Percentiles rank a stretch among this genome's conserved stretches.
Evolutionary conservation across 2,113 vertebrate genomes (phyloP).

Genomic region (Burhinus oedicnemus): DNA sequence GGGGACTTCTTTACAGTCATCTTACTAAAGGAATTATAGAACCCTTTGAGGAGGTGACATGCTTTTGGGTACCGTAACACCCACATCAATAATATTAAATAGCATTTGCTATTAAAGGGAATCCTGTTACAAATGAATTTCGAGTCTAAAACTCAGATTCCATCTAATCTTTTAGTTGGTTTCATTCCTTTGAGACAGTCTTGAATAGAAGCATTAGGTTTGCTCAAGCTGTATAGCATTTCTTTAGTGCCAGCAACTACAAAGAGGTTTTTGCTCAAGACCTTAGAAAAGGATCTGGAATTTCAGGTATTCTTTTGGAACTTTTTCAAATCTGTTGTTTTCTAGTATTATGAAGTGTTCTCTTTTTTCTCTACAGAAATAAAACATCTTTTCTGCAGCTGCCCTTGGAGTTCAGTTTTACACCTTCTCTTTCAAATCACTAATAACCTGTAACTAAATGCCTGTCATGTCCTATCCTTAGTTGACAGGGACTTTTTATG

Average conservation of each 20-base stretch:
- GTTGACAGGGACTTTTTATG: neutral
- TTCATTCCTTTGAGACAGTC: slow-evolving; percentile 37
- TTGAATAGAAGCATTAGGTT: slow-evolving; percentile 67
- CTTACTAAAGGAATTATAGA: slow-evolving; percentile 53
- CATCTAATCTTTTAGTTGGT: slow-evolving; percentile 68
- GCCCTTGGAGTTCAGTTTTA: neutral
- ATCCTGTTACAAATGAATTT: slow-evolving; percentile 63
- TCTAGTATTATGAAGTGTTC: neutral
- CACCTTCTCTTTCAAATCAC: neutral
- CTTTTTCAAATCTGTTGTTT: slow-evolving; percentile 27
- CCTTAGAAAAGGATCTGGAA: slow-evolving; percentile 30
- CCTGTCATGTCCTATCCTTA: neutral
- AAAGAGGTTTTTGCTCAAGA: slow-evolving; percentile 45
- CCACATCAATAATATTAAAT: slow-evolving; percentile 73
- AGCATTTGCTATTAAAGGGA: slow-evolving; percentile 62
- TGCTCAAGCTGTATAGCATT: slow-evolving; percentile 43
- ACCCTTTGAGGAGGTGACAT: slow-evolving; percentile 21
- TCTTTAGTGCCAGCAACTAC: slow-evolving; percentile 57
- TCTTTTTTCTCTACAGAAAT: neutral
- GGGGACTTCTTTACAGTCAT: slow-evolving; percentile 20
- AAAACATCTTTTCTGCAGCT: neutral
- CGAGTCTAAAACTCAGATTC: slow-evolving; percentile 74
- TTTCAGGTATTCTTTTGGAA: slow-evolving; percentile 54
- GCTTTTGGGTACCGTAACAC: slow-evolving; percentile 33
- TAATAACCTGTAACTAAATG: slow-evolving; percentile 38